phyloP scores from a whole-genome alignment of 1,140 invertebrate species.

The Bombus pascuorum region DNA sequence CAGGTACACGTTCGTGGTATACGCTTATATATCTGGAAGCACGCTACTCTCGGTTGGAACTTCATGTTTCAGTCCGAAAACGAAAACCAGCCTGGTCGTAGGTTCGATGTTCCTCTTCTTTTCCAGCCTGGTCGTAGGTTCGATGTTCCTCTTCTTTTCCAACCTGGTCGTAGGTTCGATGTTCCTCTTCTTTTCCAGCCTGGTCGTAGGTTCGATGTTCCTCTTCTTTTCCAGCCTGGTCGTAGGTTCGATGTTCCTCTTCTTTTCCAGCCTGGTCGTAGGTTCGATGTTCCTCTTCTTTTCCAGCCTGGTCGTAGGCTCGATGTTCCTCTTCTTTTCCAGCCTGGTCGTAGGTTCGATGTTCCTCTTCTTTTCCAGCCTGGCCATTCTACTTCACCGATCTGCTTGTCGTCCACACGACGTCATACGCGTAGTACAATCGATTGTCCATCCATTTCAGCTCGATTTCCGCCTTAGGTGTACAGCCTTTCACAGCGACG shows the following conservation, averaged over 20 bases:
- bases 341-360: neutral
- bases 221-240: neutral
- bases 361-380: neutral
- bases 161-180: too few species aligned
- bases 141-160: neutral
- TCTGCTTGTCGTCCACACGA: neutral
- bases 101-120: neutral
- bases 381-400: neutral
- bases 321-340: too few species aligned
- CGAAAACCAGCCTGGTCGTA: neutral
- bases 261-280: neutral
- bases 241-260: neutral
- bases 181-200: neutral
- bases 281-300: too few species aligned
- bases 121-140: too few species aligned
- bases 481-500: neutral
- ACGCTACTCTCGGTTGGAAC: neutral
- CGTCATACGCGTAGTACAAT: constrained; percentile 7
- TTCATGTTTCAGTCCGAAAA: neutral
- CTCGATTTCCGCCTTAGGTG: constrained; percentile 28
- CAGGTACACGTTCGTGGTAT: constrained; percentile 2
- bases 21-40: neutral
- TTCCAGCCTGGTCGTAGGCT: neutral
- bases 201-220: too few species aligned
- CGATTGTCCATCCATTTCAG: constrained; percentile 47